Percentiles rank a stretch among this genome's conserved stretches.
Conservation (phyloP, 1,140 invertebrate species). For the Ceratosolen solmsi region DNA sequence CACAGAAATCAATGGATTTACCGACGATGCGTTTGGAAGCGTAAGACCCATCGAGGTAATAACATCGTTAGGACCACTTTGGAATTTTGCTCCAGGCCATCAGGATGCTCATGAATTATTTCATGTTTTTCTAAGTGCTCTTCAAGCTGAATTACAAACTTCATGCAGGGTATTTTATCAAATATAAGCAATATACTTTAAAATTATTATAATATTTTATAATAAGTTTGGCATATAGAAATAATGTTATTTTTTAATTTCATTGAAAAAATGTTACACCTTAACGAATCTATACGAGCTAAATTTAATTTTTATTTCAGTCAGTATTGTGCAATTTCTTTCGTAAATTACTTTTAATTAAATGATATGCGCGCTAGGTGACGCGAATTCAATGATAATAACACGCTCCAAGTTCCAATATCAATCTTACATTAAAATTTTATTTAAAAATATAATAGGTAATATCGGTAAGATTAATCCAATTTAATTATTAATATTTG, state of each 20-base stretch:
- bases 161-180: slow-evolving; percentile 77
- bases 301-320: too few species aligned
- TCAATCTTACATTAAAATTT: too few species aligned
- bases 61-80: slow-evolving; percentile 82
- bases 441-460: not conserved
- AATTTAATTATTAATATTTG: not conserved
- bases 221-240: too few species aligned
- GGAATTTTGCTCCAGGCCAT: slow-evolving; percentile 90
- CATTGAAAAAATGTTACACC: slow-evolving; percentile 42
- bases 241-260: too few species aligned
- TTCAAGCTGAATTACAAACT: slow-evolving; percentile 86
- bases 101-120: slow-evolving; percentile 95
- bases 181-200: too few species aligned
- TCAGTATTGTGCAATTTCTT: too few species aligned
- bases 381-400: too few species aligned
- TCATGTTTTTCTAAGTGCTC: slow-evolving; percentile 87
- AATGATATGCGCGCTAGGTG: too few species aligned
- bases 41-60: slow-evolving; percentile 84
- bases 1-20: slow-evolving; percentile 83
- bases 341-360: too few species aligned
- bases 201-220: too few species aligned
- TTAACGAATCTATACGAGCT: too few species aligned
- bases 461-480: not conserved
- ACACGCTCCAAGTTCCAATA: too few species aligned
- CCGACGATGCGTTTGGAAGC: slow-evolving; percentile 79